Evolutionary conservation across 2,797 vertebrate genomes (phyloP).

Genomic region (Trachurus trachurus): DNA sequence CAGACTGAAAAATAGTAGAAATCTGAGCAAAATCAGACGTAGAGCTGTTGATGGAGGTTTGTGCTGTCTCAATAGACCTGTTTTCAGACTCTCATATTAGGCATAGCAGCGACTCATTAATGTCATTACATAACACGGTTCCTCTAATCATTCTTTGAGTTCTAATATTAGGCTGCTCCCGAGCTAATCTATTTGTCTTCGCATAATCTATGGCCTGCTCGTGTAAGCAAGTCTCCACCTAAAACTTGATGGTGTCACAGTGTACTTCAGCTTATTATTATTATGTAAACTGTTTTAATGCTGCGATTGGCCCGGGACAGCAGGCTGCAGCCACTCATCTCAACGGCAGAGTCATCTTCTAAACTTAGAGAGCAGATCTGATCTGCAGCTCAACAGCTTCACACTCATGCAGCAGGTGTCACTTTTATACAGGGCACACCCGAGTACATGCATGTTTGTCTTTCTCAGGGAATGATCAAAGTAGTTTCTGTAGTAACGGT

Average conservation of each 20-base stretch:
- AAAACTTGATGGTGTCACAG: conserved; percentile 67
- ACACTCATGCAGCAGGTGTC: conserved; percentile 28
- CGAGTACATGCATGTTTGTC: background rate
- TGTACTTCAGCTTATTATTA: conserved; percentile 51
- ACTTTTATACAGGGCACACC: background rate
- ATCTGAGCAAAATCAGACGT: background rate
- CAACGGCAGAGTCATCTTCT: conserved; percentile 40
- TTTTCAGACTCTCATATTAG: conserved; percentile 12
- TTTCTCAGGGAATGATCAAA: background rate
- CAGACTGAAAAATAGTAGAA: background rate
- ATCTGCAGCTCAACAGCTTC: conserved; percentile 39
- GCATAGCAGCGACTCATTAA: conserved; percentile 27
- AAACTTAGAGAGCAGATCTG: conserved; percentile 61
- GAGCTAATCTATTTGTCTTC: conserved; percentile 84
- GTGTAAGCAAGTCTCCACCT: conserved; percentile 85
- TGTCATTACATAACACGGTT: conserved; percentile 68
- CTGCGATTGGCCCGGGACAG: conserved; percentile 41
- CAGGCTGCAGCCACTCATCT: conserved; percentile 29
- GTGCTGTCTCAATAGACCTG: background rate
- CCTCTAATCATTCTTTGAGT: conserved; percentile 81
- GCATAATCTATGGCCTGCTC: conserved; percentile 87
- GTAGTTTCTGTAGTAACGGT: background rate
- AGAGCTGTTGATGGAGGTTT: background rate
- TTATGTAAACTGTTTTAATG: conserved; percentile 65
- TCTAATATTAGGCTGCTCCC: conserved; percentile 78